Percentiles rank a stretch among this genome's conserved stretches.
phyloP scores from a whole-genome alignment of 2,797 vertebrate genomes.

The Diplodus puntazzo region DNA sequence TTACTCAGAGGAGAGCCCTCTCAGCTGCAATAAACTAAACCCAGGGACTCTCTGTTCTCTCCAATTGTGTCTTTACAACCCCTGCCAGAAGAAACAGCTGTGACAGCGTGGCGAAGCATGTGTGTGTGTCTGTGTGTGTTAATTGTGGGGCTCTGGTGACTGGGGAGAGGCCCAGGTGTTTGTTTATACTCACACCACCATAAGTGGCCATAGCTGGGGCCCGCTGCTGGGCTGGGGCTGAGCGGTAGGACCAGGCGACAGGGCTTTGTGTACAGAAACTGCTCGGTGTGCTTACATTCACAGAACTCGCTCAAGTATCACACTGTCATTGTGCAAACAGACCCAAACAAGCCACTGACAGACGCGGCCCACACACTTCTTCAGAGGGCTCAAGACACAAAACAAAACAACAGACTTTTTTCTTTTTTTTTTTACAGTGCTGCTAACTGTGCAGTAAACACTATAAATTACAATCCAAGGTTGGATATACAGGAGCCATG shows the following conservation, averaged over 20 bases:
- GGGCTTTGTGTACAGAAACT: slow-evolving; percentile 73
- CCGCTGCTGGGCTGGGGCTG: slow-evolving; percentile 40
- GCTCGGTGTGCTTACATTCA: slow-evolving; percentile 69
- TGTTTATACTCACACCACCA: slow-evolving; percentile 76
- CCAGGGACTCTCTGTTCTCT: slow-evolving; percentile 55
- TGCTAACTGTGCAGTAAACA: slow-evolving; percentile 29
- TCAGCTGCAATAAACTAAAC: slow-evolving; percentile 59
- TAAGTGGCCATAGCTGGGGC: slow-evolving; percentile 70
- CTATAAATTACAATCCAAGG: background rate
- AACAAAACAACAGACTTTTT: slow-evolving; percentile 26
- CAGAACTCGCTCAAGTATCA: slow-evolving; percentile 62
- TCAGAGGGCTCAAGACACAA: slow-evolving; percentile 22
- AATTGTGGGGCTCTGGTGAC: slow-evolving; percentile 63
- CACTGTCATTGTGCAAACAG: slow-evolving; percentile 67
- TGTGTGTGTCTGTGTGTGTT: slow-evolving; percentile 39
- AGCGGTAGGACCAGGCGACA: slow-evolving; percentile 43
- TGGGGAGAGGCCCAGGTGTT: slow-evolving; percentile 73
- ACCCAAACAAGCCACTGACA: slow-evolving; percentile 57
- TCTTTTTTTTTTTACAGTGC: background rate
- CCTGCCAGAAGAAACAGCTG: slow-evolving; percentile 64
- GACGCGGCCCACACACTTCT: slow-evolving; percentile 41
- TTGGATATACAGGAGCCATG: background rate
- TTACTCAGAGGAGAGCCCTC: slow-evolving; percentile 39
- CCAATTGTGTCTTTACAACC: slow-evolving; percentile 45
- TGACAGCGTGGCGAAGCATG: slow-evolving; percentile 35